Percentiles rank a stretch among this genome's conserved stretches.
These are phyloP conservation scores for Lucifuga dentata DNA, from an alignment of 2,113 vertebrate species.

Conservation along the genomic window DNA sequence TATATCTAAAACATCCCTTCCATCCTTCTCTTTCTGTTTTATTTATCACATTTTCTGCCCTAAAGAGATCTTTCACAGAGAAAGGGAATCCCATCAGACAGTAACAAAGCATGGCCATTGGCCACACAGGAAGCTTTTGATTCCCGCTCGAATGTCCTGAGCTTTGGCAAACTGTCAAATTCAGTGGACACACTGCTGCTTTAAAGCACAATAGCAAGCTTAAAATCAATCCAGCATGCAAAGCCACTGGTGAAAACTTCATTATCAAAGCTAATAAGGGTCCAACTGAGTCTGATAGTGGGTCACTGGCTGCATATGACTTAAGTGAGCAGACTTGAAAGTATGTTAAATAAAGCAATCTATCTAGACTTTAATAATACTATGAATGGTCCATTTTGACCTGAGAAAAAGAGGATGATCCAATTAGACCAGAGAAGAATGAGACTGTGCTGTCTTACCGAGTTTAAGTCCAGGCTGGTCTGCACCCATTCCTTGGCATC, in stretches of 20 bases:
- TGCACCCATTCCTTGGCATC: constrained; percentile 95
- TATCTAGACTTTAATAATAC: too few species aligned
- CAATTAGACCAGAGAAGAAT: neutral
- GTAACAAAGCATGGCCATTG: constrained; percentile 35
- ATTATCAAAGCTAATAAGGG: constrained; percentile 22
- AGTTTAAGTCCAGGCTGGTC: constrained; percentile 91
- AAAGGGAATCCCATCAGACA: constrained; percentile 54
- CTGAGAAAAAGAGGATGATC: too few species aligned
- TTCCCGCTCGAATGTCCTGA: constrained; percentile 49
- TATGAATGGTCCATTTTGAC: too few species aligned
- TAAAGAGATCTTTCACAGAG: constrained; percentile 38
- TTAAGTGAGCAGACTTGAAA: constrained; percentile 3
- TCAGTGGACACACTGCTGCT: constrained; percentile 47
- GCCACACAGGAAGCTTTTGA: constrained; percentile 64
- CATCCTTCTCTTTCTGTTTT: constrained; percentile 21
- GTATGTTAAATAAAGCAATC: neutral
- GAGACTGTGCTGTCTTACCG: constrained; percentile 83
- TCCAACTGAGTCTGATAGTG: neutral
- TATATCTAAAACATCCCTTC: constrained; percentile 24
- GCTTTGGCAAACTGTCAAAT: constrained; percentile 52
- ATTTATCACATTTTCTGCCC: constrained; percentile 60
- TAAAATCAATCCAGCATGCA: constrained; percentile 53
- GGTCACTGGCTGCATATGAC: neutral
- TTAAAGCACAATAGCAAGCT: constrained; percentile 44
- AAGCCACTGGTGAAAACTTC: constrained; percentile 32